Evolutionary conservation across 2,888 invertebrate species (phyloP).

Genomic region (Agelastica alni): DNA sequence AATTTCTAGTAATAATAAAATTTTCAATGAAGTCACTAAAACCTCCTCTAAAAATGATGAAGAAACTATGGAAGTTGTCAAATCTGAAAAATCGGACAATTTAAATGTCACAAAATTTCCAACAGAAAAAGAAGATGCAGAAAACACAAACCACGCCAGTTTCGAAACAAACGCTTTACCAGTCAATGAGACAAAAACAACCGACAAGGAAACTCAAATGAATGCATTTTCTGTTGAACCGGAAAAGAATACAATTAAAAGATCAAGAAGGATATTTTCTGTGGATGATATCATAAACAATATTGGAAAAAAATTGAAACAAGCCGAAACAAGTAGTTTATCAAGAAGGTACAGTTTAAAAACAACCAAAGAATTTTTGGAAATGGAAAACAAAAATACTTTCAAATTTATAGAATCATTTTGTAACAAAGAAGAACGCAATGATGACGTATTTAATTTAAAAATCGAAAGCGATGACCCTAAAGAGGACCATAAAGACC

Average conservation of each 20-base stretch:
- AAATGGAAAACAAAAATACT: constrained; percentile 33
- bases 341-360: constrained; percentile 33
- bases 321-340: constrained; percentile 14
- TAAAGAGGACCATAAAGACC: no score
- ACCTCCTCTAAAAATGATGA: not conserved
- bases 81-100: not conserved
- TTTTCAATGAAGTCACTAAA: constrained; percentile 1
- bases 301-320: constrained; percentile 36
- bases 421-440: not conserved
- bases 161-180: not conserved
- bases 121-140: not conserved
- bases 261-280: constrained; percentile 44
- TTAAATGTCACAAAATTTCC: not conserved
- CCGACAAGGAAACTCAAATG: not conserved
- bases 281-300: constrained; percentile 50
- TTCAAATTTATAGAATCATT: constrained; percentile 9
- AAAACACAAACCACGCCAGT: constrained; percentile 6
- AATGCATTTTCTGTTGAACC: not conserved
- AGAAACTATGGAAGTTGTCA: not conserved
- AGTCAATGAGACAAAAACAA: not conserved
- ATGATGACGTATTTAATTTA: no score
- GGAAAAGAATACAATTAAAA: constrained; percentile 20
- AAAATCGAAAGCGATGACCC: no score
- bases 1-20: constrained; percentile 1
- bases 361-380: constrained; percentile 32